Conservation (phyloP, 2,113 vertebrate genomes). For the Psilopogon haemacephalus region DNA sequence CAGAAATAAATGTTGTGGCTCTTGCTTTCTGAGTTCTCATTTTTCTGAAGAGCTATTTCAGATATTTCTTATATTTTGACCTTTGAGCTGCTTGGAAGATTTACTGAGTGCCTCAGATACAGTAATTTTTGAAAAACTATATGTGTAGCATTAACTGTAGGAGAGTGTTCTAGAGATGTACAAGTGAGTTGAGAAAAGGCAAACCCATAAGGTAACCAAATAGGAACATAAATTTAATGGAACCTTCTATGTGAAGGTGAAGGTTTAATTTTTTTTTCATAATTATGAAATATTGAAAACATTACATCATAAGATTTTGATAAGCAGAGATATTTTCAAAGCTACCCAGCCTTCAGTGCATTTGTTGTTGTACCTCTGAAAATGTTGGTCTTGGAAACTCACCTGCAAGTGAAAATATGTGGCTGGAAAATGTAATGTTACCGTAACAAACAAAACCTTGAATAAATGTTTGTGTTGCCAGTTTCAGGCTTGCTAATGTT, state of each 20-base stretch:
- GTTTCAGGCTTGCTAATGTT: background rate
- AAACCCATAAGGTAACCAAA: slow-evolving; percentile 48
- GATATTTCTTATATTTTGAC: slow-evolving; percentile 47
- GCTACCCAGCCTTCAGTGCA: background rate
- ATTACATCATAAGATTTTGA: slow-evolving; percentile 31
- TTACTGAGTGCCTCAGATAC: slow-evolving; percentile 23
- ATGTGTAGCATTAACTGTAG: slow-evolving; percentile 31
- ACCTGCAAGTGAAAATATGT: background rate
- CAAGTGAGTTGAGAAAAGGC: slow-evolving; percentile 46
- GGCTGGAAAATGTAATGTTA: background rate
- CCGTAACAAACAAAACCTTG: background rate
- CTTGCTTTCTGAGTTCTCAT: background rate
- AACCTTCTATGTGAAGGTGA: slow-evolving; percentile 44
- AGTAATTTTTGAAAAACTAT: slow-evolving; percentile 41
- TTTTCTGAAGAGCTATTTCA: slow-evolving; percentile 49
- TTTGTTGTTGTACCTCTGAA: slow-evolving; percentile 25
- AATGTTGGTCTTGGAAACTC: slow-evolving; percentile 30
- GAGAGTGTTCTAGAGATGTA: slow-evolving; percentile 49
- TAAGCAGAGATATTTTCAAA: slow-evolving; percentile 47
- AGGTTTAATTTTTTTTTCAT: slow-evolving; percentile 20
- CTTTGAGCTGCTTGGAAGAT: slow-evolving; percentile 40
- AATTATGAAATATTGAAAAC: slow-evolving; percentile 58
- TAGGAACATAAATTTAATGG: slow-evolving; percentile 54
- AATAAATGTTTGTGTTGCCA: background rate
- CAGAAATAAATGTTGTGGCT: background rate